Conservation (phyloP, 2,888 invertebrate species). For the Carcina quercana region DNA sequence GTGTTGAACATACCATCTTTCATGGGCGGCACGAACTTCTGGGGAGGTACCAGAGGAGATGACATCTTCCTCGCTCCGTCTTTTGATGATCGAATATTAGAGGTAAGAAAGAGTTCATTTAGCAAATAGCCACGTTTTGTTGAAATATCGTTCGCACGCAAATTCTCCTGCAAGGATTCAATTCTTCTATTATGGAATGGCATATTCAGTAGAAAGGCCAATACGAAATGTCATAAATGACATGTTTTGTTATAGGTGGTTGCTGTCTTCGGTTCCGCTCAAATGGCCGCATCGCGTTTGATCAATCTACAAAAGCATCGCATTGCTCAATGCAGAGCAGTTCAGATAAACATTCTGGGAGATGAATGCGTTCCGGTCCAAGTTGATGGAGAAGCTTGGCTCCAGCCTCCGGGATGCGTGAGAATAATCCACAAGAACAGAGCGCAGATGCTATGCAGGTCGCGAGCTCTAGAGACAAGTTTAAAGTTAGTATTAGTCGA, state of each 20-base stretch:
- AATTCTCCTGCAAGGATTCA: too few relatives aligned
- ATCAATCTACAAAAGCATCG: conserved; percentile 97
- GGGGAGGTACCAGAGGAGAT: conserved; percentile 95
- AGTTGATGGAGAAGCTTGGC: conserved; percentile 98
- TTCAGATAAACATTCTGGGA: conserved; percentile 96
- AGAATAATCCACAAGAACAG: conserved; percentile 97
- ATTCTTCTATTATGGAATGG: too few relatives aligned
- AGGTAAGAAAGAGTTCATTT: too few relatives aligned
- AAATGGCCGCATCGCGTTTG: conserved; percentile 96
- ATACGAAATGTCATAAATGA: too few relatives aligned
- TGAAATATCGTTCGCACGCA: too few relatives aligned
- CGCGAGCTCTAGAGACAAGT: conserved; percentile 92
- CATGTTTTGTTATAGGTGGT: conserved; percentile 72
- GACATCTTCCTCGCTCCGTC: conserved; percentile 94
- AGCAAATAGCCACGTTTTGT: too few relatives aligned
- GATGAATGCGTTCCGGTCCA: conserved; percentile 92
- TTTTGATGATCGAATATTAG: conserved; percentile 96
- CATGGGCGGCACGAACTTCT: conserved; percentile 99
- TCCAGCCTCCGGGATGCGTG: conserved; percentile 97
- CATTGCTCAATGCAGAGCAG: conserved; percentile 96
- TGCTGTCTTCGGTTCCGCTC: conserved; percentile 97
- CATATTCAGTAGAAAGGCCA: too few relatives aligned
- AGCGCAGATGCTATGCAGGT: conserved; percentile 96
- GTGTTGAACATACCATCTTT: conserved; percentile 96
- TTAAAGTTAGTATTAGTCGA: conserved; percentile 69